Evolutionary conservation across 2,113 vertebrate species (phyloP).

Genomic region (Sakesphorus luctuosus): DNA sequence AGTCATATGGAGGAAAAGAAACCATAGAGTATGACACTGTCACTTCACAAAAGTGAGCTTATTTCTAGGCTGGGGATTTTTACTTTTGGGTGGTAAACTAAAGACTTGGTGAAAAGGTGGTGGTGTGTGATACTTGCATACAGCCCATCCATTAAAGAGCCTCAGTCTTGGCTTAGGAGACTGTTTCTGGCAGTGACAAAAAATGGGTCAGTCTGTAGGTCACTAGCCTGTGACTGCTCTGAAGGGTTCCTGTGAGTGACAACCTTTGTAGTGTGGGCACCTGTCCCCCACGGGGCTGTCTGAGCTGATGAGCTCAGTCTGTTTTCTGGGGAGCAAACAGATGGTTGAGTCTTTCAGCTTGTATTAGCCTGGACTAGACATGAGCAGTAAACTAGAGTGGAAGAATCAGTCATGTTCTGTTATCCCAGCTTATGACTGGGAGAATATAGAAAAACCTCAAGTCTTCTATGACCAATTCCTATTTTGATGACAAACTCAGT

Average conservation of each 20-base stretch:
- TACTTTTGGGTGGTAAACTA: not conserved
- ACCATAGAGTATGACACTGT: not conserved
- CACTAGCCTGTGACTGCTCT: not conserved
- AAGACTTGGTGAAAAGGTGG: not conserved
- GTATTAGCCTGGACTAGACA: not conserved
- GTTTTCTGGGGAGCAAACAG: not conserved
- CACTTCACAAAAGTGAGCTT: not conserved
- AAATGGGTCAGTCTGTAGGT: not conserved
- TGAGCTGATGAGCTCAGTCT: not conserved
- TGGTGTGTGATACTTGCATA: not conserved
- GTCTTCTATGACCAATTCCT: not conserved
- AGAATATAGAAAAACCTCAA: not conserved
- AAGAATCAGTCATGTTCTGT: not conserved
- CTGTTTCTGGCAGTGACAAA: not conserved
- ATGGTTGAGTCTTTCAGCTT: not conserved
- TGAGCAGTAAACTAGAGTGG: not conserved
- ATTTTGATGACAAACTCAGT: not conserved
- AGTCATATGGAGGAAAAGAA: not conserved
- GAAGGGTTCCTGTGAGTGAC: not conserved
- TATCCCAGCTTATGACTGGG: not conserved
- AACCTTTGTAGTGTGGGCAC: not conserved
- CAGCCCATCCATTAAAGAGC: not conserved
- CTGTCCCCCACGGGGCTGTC: not conserved
- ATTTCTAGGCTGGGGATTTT: not conserved
- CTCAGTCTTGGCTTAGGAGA: not conserved